These are phyloP conservation scores for Anguilla megastoma DNA, from an alignment of 2,797 vertebrate genomes.

Conservation along the genomic window DNA sequence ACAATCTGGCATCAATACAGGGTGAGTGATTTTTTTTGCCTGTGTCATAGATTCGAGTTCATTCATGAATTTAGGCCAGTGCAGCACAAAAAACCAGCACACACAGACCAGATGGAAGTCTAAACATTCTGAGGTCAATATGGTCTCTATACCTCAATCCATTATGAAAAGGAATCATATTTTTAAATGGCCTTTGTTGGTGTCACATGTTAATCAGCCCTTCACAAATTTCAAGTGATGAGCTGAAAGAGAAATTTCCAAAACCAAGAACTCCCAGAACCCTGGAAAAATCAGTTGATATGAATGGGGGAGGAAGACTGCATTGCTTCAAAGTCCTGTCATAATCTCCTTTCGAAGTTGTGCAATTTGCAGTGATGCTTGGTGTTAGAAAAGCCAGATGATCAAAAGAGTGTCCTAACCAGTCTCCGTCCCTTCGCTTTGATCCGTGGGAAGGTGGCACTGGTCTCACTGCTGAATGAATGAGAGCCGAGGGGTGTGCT, in stretches of 20 bases:
- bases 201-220: constrained; percentile 15
- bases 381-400: not conserved
- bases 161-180: not conserved
- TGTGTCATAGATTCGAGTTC: not conserved
- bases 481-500: constrained; percentile 59
- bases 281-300: not conserved
- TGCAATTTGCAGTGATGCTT: not conserved
- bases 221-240: not conserved
- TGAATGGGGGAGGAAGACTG: not conserved
- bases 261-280: not conserved
- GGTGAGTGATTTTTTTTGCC: not conserved
- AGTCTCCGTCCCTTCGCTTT: constrained; percentile 86
- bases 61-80: not conserved
- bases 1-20: not conserved
- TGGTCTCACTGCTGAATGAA: constrained; percentile 67
- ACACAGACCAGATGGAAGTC: not conserved
- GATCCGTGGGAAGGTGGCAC: constrained; percentile 86
- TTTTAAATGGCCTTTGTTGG: not conserved
- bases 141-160: not conserved
- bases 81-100: constrained; percentile 12
- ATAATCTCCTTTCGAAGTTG: constrained; percentile 15
- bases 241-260: not conserved
- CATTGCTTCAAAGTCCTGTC: constrained; percentile 14
- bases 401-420: constrained; percentile 76
- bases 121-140: not conserved